Percentiles rank a stretch among this genome's conserved stretches.
Evolutionary conservation across 2,888 invertebrate genomes (phyloP).

Genomic region (Prenolepis imparis): DNA sequence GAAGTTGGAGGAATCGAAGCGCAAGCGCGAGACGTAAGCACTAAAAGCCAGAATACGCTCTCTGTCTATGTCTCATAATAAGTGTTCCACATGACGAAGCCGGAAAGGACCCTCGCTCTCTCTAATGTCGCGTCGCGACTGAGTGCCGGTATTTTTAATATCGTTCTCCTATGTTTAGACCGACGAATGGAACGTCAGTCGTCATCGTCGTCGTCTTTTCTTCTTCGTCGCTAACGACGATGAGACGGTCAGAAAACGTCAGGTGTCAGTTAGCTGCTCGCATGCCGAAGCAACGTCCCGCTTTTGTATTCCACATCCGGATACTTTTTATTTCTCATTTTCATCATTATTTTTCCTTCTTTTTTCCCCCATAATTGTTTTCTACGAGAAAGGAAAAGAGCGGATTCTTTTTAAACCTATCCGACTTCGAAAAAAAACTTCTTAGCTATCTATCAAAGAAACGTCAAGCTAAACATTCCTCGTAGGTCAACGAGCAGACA

Average conservation of each 20-base stretch:
- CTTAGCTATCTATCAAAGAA: slow-evolving; percentile 26
- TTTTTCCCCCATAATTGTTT: background rate
- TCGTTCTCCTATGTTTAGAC: slow-evolving; percentile 38
- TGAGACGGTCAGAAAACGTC: slow-evolving; percentile 31
- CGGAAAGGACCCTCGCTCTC: slow-evolving; percentile 32
- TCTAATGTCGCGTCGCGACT: slow-evolving; percentile 31
- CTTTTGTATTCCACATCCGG: background rate
- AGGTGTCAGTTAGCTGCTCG: slow-evolving; percentile 28
- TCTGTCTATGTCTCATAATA: slow-evolving; percentile 36
- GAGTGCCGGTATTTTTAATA: slow-evolving; percentile 54
- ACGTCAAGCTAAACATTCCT: slow-evolving; percentile 79
- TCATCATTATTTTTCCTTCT: background rate
- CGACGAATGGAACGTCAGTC: slow-evolving; percentile 35
- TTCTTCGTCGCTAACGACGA: background rate
- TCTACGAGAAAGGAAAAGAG: background rate
- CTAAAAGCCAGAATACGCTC: slow-evolving; percentile 27
- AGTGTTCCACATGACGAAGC: slow-evolving; percentile 48
- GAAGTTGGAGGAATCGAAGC: slow-evolving; percentile 10
- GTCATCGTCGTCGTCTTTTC: background rate
- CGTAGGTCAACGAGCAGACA: slow-evolving; percentile 80
- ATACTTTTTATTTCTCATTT: background rate
- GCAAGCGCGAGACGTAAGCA: background rate
- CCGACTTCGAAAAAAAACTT: background rate
- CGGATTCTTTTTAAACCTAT: background rate
- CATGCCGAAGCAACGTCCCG: background rate